Conservation (phyloP, 2,888 invertebrate genomes). For the Drosophila rellima region DNA sequence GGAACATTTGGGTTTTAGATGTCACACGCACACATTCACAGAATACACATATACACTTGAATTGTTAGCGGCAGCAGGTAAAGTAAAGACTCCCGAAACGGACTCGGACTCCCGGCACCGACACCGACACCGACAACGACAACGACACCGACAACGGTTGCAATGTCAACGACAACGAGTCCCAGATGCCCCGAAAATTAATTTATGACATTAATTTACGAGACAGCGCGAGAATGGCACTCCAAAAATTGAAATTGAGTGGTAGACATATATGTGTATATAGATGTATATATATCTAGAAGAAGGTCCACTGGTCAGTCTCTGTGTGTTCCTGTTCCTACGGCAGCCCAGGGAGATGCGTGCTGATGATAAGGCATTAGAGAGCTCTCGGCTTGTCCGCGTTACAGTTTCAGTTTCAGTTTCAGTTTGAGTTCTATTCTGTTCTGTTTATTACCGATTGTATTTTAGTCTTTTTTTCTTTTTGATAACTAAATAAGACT, state of each 20-base stretch:
- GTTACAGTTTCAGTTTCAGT: neutral
- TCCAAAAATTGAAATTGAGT: slow-evolving; percentile 61
- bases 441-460: slow-evolving; percentile 38
- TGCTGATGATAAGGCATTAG: slow-evolving; percentile 71
- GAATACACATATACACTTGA: slow-evolving; percentile 37
- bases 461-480: slow-evolving; percentile 31
- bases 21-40: slow-evolving; percentile 46
- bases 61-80: slow-evolving; percentile 53
- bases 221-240: slow-evolving; percentile 72
- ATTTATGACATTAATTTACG: slow-evolving; percentile 84
- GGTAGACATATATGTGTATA: slow-evolving; percentile 34
- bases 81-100: slow-evolving; percentile 49
- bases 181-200: slow-evolving; percentile 69
- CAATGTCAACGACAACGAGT: slow-evolving; percentile 64
- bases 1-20: slow-evolving; percentile 76
- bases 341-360: slow-evolving; percentile 60
- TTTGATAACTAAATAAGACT: slow-evolving; percentile 61
- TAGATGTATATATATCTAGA: neutral
- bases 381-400: slow-evolving; percentile 26
- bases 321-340: slow-evolving; percentile 52
- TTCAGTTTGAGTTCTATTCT: slow-evolving; percentile 3
- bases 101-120: slow-evolving; percentile 32
- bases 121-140: slow-evolving; percentile 1
- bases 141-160: slow-evolving; percentile 39
- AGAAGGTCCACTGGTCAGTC: slow-evolving; percentile 37